Evolutionary conservation across 2,888 invertebrate genomes (phyloP), one percentile per base, ranked within the genome.

Genomic region (Anagyrus pseudococci): DNA sequence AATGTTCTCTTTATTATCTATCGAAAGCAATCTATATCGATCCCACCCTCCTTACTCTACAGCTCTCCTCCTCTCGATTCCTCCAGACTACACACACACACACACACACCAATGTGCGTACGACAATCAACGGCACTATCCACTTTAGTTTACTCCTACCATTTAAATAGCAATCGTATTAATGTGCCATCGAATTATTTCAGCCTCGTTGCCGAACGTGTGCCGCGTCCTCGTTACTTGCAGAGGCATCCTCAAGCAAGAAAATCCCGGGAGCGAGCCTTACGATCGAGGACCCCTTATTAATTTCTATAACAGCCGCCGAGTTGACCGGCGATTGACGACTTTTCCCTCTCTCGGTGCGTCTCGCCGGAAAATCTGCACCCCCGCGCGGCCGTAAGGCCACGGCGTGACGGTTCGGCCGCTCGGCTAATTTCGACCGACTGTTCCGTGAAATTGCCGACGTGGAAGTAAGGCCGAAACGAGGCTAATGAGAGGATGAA

Each of bases 381-480:
- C n/a, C n/a, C n/a, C 33, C 33, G 33, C 2, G 15, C 13, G 13
- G 33, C 15, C 33, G 33, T 22, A 19, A 7, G 37, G 48, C 40
- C 41, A 25, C 53, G 44, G 60, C 67, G 62, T 67, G 62, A 69
- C 62, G 71, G 69, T 70, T 68, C 69, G 71, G 71, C 69, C 58
- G 70, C 59, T 62, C 68, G 68, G 69, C 75, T 76, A 75, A 76
- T 76, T 76, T 73, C 68, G 75, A 74, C 66, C 72, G 76, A 75
- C 75, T 75, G 73, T 77, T 72, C 74, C 73, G 73, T 73, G 70
- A 78, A 78, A 78, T 78, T 75, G 74, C 74, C 66, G 68, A 71
- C 72, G 69, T 66, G 29, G 26, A 37, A 7, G 17, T 6, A 48
- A 71, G 65, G 67, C 49, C 63, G 65, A 37, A 4, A 8, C 33